phyloP scores from a whole-genome alignment of 1,140 invertebrate species.

The Tyrophagus putrescentiae region DNA sequence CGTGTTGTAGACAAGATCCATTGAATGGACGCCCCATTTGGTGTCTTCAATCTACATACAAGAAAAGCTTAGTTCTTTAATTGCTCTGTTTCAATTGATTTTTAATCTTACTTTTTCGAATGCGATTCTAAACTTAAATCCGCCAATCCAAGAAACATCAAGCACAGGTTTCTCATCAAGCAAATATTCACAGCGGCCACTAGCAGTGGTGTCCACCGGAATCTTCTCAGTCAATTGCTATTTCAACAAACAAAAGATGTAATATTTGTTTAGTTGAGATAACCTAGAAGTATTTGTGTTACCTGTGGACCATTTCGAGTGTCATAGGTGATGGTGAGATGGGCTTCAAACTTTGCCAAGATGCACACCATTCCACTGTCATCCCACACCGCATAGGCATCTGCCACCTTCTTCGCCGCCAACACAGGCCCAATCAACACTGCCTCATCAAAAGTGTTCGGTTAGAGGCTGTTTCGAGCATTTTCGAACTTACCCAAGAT shows the following conservation, averaged over 20 bases:
- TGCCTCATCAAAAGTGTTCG: no score
- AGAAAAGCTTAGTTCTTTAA: background rate
- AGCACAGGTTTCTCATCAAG: conserved; percentile 23
- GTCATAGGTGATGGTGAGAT: conserved; percentile 28
- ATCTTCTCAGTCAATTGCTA: conserved; percentile 23
- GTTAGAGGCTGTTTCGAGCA: no score
- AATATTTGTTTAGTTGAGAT: conserved; percentile 12
- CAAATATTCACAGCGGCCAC: conserved; percentile 25
- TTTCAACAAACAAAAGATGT: background rate
- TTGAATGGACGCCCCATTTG: conserved; percentile 27
- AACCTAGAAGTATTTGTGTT: conserved; percentile 10
- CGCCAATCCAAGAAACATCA: conserved; percentile 23
- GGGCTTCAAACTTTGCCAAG: conserved; percentile 28
- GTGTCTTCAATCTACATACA: conserved; percentile 8
- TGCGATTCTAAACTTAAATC: conserved; percentile 25
- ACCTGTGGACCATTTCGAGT: conserved; percentile 25
- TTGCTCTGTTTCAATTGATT: background rate
- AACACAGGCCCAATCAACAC: no score
- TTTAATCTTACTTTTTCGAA: conserved; percentile 19
- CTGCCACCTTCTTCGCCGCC: no score
- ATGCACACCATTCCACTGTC: conserved; percentile 28
- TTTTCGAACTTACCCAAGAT: no score
- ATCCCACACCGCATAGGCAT: conserved; percentile 27
- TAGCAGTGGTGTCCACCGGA: conserved; percentile 23
- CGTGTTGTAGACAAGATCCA: conserved; percentile 30